Base-by-base conservation (phyloP, 2,797 vertebrate genomes). In the Ctenochaetus hawaiiensis region DNA sequence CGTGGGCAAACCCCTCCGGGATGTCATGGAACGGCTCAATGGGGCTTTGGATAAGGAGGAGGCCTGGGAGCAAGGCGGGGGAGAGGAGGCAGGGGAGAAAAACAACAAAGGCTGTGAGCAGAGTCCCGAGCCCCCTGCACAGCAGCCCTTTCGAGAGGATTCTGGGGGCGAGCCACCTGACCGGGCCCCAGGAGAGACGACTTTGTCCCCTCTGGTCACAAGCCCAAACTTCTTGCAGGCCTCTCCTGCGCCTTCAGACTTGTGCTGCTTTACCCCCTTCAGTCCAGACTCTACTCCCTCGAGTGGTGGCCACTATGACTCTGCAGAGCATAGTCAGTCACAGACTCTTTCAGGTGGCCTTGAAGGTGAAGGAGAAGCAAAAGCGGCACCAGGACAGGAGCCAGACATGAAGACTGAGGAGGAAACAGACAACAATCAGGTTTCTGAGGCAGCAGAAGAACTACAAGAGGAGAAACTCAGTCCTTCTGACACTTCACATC, bases 221-320 rank as follows among this genome's bases (percentile, higher is more conserved):
- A 82, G 84, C 67, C 61, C 78, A 54, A 87, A 73, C 86, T 94
- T 91, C 94, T 93, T 89, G 89, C 96, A 94, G 90, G 86, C 96
- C 92, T 91, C 96, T 77, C 88, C 96, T 88, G 91, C 94, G 54
- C 93, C 96, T 87, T 89, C 96, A 92, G 97, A 97, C 93, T 93
- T 96, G 94, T 96, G 96, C 97, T 92, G 95, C 95, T 96, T 98
- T 98, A 96, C 97, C 96, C 2, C 96, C 0, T 92, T 96, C 96
- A 96, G 96, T 99, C 93, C 97, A 97, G 95, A 95, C 87, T 5
- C 95, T 98, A 79, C 88, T 98, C 56, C 96, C 95, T 48, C 96
- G 93, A 79, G 97, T 99, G 89, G 98, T 96, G 77, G 98, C 96
- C 53, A 96, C 97, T 66, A 99, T 99, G 98, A 99, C 96, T 0